Evolutionary conservation across 2,113 vertebrate species (phyloP).

Genomic region (Micronycteris hirsuta): DNA sequence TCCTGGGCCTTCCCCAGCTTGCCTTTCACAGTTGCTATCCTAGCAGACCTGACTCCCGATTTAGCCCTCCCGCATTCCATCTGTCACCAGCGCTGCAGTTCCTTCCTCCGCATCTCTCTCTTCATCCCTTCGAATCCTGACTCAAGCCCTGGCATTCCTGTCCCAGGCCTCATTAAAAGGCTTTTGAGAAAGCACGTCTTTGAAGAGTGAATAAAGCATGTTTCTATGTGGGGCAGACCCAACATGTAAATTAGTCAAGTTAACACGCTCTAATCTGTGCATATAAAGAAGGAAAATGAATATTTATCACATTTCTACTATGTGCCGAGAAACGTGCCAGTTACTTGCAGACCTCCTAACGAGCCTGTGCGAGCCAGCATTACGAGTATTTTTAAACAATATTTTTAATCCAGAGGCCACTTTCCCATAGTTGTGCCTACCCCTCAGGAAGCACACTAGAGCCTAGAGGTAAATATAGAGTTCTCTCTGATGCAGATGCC

Average conservation of each 20-base stretch:
- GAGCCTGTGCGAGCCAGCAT: neutral
- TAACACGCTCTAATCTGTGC: neutral
- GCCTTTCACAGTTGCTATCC: slow-evolving; percentile 31
- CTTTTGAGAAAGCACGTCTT: neutral
- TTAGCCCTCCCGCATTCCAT: slow-evolving; percentile 23
- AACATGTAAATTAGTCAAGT: neutral
- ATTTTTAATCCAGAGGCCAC: neutral
- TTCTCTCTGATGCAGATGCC: neutral
- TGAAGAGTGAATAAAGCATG: neutral
- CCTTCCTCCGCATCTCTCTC: slow-evolving; percentile 27
- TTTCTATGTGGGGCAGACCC: neutral
- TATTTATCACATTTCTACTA: neutral
- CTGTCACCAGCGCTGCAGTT: neutral
- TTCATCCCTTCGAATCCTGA: neutral
- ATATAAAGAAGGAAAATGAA: neutral
- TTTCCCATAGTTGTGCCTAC: neutral
- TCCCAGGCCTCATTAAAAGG: neutral
- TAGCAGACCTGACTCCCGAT: slow-evolving; percentile 27
- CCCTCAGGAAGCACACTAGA: neutral
- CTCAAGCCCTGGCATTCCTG: neutral
- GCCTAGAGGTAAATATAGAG: neutral
- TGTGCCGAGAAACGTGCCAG: neutral
- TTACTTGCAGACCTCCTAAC: neutral
- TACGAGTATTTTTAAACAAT: neutral
- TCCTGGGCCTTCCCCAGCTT: neutral